phyloP scores from a whole-genome alignment of 2,888 invertebrate species.

The Pristionchus exspectatus region DNA sequence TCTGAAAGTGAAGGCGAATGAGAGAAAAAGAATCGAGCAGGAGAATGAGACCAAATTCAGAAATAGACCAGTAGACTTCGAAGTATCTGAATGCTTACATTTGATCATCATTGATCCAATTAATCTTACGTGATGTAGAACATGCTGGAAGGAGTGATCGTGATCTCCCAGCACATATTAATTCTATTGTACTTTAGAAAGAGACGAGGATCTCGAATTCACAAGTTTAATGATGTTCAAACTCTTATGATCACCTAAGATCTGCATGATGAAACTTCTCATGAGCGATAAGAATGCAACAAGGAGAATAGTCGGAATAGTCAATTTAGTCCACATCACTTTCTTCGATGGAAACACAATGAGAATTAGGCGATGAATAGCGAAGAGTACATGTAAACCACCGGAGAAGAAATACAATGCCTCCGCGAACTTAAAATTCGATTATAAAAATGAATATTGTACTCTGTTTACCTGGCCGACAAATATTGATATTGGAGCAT shows the following conservation, averaged over 20 bases:
- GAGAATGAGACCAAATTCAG: background rate
- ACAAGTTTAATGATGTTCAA: background rate
- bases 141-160: background rate
- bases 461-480: background rate
- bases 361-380: conserved; percentile 5
- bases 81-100: background rate
- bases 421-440: background rate
- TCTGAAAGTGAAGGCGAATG: background rate
- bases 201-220: background rate
- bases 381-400: conserved; percentile 18
- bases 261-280: background rate
- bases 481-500: background rate
- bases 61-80: background rate
- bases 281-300: background rate
- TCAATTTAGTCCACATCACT: background rate
- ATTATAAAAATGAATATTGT: background rate
- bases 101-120: background rate
- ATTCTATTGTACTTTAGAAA: background rate
- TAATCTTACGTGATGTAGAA: background rate
- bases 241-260: background rate
- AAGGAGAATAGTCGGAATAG: background rate
- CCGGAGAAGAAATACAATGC: conserved; percentile 24
- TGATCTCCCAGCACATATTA: background rate
- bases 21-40: background rate
- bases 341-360: conserved; percentile 18